These are phyloP conservation scores for Palythoa grandiflora DNA, from an alignment of 92 coral and sea anemone species.

Conservation along the genomic window DNA sequence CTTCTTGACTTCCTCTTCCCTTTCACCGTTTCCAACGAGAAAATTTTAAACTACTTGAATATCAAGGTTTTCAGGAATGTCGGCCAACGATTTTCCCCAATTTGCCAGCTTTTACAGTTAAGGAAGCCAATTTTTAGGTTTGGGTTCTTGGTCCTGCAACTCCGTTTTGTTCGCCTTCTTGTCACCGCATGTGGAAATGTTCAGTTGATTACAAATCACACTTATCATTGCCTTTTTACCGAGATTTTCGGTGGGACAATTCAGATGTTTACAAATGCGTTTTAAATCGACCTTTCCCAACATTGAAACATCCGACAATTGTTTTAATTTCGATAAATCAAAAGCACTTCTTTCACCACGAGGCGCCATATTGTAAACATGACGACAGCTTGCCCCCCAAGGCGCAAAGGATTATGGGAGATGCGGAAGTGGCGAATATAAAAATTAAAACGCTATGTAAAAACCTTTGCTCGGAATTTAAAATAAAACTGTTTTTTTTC, in stretches of 20 bases:
- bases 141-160: conserved; percentile 18
- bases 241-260: not conserved
- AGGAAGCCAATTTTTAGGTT: conserved; percentile 37
- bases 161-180: conserved; percentile 29
- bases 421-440: conserved; percentile 28
- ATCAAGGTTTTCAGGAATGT: no score
- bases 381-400: conserved; percentile 39
- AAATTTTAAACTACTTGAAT: no score
- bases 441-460: not conserved
- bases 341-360: not conserved
- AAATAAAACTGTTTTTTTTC: conserved; percentile 52
- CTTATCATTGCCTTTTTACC: conserved; percentile 59
- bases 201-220: conserved; percentile 56
- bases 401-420: conserved; percentile 51
- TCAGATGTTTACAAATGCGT: conserved; percentile 8
- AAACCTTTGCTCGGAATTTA: conserved; percentile 40
- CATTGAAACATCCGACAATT: not conserved
- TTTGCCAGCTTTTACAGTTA: conserved; percentile 51
- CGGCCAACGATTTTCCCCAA: no score
- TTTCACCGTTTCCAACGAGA: not conserved
- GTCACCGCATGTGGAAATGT: conserved; percentile 56
- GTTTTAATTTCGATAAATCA: not conserved
- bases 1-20: conserved; percentile 49
- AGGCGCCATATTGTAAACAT: conserved; percentile 12
- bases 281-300: conserved; percentile 2